Evolutionary conservation across 2,113 vertebrate genomes (phyloP).

Genomic region (Rhizomys pruinosus): DNA sequence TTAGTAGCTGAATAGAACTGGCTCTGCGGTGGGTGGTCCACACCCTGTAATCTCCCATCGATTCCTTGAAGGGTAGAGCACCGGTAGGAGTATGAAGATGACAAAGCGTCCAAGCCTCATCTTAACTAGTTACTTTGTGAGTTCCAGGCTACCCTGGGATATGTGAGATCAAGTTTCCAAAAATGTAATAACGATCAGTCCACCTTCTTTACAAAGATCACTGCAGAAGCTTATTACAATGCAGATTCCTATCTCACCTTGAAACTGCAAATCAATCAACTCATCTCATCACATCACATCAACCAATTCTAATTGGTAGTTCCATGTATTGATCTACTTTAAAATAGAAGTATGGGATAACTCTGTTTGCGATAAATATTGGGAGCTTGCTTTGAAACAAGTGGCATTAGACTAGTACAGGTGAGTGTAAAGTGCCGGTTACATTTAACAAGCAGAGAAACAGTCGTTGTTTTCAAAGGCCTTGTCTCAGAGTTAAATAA

Average conservation of each 20-base stretch:
- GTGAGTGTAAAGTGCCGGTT: not conserved
- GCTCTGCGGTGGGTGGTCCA: not conserved
- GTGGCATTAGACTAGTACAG: not conserved
- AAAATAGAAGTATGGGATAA: constrained; percentile 13
- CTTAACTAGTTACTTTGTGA: no score
- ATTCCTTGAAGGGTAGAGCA: not conserved
- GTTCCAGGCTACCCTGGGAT: not conserved
- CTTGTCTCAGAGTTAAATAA: constrained; percentile 19
- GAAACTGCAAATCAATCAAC: not conserved
- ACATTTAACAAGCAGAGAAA: constrained; percentile 35
- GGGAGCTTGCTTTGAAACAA: constrained; percentile 40
- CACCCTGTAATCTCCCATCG: not conserved
- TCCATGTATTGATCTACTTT: constrained; percentile 15
- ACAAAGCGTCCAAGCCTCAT: not conserved
- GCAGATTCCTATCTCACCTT: not conserved
- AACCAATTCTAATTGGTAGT: not conserved
- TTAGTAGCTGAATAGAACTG: not conserved
- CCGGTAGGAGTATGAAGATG: not conserved
- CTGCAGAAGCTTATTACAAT: not conserved
- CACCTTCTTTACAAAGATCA: not conserved
- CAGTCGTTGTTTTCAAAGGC: not conserved
- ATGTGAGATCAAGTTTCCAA: not conserved
- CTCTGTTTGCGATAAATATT: not conserved
- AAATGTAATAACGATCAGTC: constrained; percentile 28
- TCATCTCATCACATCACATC: no score